Percentiles rank a stretch among this genome's conserved stretches.
phyloP scores from a whole-genome alignment of 2,888 invertebrate genomes.

The Perdita meconis region DNA sequence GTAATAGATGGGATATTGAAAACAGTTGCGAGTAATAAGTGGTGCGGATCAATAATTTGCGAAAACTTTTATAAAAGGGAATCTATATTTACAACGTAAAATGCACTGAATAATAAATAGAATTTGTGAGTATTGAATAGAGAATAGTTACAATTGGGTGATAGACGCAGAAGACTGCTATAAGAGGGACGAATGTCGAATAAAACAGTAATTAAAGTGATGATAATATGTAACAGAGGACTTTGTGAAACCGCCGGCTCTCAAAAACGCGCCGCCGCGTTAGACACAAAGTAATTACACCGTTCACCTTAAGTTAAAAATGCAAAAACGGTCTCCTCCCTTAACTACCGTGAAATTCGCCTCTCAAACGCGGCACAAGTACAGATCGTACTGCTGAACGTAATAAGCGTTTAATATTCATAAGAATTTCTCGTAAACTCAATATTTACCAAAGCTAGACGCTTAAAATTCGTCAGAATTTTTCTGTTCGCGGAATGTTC shows the following conservation, averaged over 20 bases:
- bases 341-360: constrained; percentile 25
- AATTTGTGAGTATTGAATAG: no score
- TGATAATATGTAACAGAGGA: no score
- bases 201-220: no score
- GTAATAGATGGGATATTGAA: no score
- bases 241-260: neutral
- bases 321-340: constrained; percentile 23
- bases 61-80: no score
- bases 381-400: constrained; percentile 5
- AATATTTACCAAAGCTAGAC: constrained; percentile 5
- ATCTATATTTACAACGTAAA: no score
- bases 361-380: neutral
- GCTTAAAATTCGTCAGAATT: constrained; percentile 6
- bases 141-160: no score
- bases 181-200: no score
- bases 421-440: constrained; percentile 23
- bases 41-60: no score
- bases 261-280: constrained; percentile 7
- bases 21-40: no score
- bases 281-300: constrained; percentile 20
- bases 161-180: no score
- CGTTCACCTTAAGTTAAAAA: constrained; percentile 17
- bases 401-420: constrained; percentile 31
- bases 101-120: no score
- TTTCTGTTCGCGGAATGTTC: neutral